Conservation (phyloP, 1,140 invertebrate species). For the Trichogramma pretiosum region DNA sequence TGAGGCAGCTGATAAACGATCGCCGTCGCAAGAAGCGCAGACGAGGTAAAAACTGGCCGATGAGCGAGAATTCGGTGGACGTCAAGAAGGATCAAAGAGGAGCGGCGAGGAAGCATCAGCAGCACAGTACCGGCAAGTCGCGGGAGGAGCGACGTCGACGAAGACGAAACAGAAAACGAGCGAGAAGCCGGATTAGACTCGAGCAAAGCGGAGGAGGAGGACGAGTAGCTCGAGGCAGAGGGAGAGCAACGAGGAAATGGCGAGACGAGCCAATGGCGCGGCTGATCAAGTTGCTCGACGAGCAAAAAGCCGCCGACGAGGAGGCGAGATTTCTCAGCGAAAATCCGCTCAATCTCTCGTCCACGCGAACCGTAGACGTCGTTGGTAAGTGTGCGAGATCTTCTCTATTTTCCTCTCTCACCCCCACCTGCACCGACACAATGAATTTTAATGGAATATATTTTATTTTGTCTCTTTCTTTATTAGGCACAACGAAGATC, state of each 20-base stretch:
- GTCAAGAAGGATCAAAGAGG: no score
- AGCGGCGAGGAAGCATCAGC: background rate
- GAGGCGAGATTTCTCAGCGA: background rate
- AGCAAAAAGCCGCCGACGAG: background rate
- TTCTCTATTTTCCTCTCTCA: no score
- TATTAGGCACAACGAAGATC: background rate
- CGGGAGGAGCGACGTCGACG: slow-evolving; percentile 27
- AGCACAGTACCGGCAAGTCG: slow-evolving; percentile 21
- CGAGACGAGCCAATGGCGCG: background rate
- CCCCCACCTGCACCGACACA: no score
- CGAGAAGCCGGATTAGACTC: slow-evolving; percentile 15
- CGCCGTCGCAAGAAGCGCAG: background rate
- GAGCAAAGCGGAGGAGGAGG: background rate
- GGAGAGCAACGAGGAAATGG: no score
- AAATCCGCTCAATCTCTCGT: slow-evolving; percentile 10
- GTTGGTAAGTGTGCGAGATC: slow-evolving; percentile 1
- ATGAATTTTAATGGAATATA: no score
- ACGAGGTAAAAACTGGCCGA: background rate
- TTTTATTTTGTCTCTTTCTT: no score
- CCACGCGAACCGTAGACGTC: background rate
- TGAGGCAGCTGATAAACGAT: background rate
- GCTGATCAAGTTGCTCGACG: background rate
- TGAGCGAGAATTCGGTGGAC: background rate
- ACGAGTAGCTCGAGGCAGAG: no score
- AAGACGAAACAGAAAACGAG: slow-evolving; percentile 24